phyloP scores from a whole-genome alignment of 2,113 vertebrate genomes.

The Hemicordylus capensis region DNA sequence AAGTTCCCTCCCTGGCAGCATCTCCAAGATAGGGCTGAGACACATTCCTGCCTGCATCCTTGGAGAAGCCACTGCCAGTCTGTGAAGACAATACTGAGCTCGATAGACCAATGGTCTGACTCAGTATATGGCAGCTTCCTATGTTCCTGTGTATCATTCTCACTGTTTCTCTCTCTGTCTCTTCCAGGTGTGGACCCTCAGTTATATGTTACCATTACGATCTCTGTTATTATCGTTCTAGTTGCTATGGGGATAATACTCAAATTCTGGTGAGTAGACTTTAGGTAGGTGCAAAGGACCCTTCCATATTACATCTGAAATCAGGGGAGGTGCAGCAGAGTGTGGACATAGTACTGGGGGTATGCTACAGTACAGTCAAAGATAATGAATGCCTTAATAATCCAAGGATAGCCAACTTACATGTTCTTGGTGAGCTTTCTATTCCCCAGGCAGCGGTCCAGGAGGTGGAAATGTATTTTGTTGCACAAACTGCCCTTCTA shows the following conservation, averaged over 20 bases:
- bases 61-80: too few relatives aligned
- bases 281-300: not conserved
- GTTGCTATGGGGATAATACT: conserved; percentile 83
- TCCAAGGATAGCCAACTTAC: not conserved
- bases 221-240: conserved; percentile 82
- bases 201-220: conserved; percentile 82
- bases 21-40: too few relatives aligned
- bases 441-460: not conserved
- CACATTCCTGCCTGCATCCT: too few relatives aligned
- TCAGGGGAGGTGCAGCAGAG: not conserved
- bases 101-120: too few relatives aligned
- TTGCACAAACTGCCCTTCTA: not conserved
- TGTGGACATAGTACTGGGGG: not conserved
- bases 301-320: too few relatives aligned
- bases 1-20: too few relatives aligned
- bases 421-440: not conserved
- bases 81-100: too few relatives aligned
- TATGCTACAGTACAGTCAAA: not conserved
- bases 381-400: not conserved
- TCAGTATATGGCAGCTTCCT: too few relatives aligned
- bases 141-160: not conserved
- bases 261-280: conserved; percentile 82
- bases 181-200: conserved; percentile 81
- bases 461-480: not conserved
- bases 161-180: not conserved